Conservation (phyloP, 2,797 vertebrate genomes). For the Pseudochromis fuscus region DNA sequence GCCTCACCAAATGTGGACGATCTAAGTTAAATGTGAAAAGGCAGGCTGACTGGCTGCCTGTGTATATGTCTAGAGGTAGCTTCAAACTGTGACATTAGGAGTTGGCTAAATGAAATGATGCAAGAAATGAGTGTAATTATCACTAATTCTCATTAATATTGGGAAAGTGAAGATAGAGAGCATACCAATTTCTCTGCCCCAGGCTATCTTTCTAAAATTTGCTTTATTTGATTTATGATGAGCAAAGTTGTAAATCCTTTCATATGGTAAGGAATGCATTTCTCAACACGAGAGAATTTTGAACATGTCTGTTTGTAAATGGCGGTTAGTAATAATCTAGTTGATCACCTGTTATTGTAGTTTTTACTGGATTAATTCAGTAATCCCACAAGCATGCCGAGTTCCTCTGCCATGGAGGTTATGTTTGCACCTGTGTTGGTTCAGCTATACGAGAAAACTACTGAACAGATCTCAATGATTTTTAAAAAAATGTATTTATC, state of each 20-base stretch:
- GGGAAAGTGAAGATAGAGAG: slow-evolving; percentile 38
- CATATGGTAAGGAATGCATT: slow-evolving; percentile 12
- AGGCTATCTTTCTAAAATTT: slow-evolving; percentile 49
- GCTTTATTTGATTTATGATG: slow-evolving; percentile 56
- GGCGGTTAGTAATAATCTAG: neutral
- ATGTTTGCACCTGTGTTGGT: too few relatives aligned
- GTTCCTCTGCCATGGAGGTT: too few relatives aligned
- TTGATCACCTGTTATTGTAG: neutral
- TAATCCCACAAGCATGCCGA: neutral
- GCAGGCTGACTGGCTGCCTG: neutral
- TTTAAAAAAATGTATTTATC: neutral
- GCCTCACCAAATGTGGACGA: neutral
- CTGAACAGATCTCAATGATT: too few relatives aligned
- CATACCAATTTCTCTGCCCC: slow-evolving; percentile 51
- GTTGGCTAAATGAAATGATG: slow-evolving; percentile 20
- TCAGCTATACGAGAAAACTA: too few relatives aligned
- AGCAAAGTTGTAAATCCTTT: slow-evolving; percentile 41
- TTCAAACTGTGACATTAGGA: slow-evolving; percentile 3
- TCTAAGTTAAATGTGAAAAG: neutral
- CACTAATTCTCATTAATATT: slow-evolving; percentile 39
- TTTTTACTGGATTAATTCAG: neutral
- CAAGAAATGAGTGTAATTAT: slow-evolving; percentile 40
- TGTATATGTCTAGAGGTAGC: neutral
- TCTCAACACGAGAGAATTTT: slow-evolving; percentile 1
- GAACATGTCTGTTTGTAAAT: slow-evolving; percentile 2